Evolutionary conservation across 2,888 invertebrate genomes (phyloP).

Genomic region (Ptychoptera contaminata): DNA sequence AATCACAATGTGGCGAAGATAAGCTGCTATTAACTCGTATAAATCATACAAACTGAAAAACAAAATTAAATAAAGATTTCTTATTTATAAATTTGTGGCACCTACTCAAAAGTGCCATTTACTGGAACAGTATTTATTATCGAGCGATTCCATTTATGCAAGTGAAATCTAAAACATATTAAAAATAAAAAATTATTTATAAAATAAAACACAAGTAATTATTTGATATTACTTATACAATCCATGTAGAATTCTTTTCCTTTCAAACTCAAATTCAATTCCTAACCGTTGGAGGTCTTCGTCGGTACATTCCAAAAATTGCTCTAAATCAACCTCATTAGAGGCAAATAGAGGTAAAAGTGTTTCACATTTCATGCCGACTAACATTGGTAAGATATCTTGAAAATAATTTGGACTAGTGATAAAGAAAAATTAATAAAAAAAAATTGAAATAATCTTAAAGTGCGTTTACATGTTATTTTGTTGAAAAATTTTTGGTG

Average conservation of each 20-base stretch:
- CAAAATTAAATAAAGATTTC: too few relatives aligned
- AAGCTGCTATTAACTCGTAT: too few relatives aligned
- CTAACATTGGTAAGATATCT: conserved; percentile 21
- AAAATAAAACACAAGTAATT: not conserved
- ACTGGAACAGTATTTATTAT: too few relatives aligned
- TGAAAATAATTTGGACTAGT: conserved; percentile 20
- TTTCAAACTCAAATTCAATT: conserved; percentile 20
- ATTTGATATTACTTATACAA: conserved; percentile 22
- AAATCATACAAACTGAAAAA: too few relatives aligned
- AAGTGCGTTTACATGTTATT: not conserved
- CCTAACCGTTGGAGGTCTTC: conserved; percentile 19
- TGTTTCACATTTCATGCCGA: conserved; percentile 17
- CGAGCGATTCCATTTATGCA: too few relatives aligned
- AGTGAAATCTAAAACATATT: too few relatives aligned
- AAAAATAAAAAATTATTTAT: not conserved
- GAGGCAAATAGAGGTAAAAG: conserved; percentile 22
- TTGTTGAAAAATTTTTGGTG: conserved; percentile 4
- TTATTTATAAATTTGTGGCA: too few relatives aligned
- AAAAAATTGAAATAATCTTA: not conserved
- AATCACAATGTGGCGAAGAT: too few relatives aligned
- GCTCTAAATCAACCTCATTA: conserved; percentile 17
- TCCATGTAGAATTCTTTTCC: conserved; percentile 23
- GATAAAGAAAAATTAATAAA: not conserved
- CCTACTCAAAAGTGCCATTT: too few relatives aligned
- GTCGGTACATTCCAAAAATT: conserved; percentile 25